phyloP scores from a whole-genome alignment of 2,888 invertebrate species.

The Pristionchus arcanus region DNA sequence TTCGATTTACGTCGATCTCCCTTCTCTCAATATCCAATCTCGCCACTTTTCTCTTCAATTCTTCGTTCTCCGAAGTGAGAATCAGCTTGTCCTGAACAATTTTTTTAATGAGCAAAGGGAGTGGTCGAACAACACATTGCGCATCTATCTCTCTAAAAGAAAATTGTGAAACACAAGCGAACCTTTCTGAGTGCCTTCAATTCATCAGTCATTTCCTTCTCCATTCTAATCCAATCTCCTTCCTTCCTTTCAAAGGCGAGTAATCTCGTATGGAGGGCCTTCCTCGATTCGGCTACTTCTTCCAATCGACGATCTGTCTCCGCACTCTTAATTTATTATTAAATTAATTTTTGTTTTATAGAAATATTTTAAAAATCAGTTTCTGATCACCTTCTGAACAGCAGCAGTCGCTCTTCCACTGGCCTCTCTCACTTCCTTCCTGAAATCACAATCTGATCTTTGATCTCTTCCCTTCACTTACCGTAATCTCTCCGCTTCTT shows the following conservation, averaged over 20 bases:
- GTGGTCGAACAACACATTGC: not conserved
- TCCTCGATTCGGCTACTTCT: constrained; percentile 58
- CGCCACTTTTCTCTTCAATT: constrained; percentile 60
- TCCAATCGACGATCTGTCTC: constrained; percentile 61
- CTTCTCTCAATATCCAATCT: constrained; percentile 65
- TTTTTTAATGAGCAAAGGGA: not conserved
- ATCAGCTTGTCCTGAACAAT: constrained; percentile 63
- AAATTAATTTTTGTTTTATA: not conserved
- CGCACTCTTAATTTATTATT: constrained; percentile 5
- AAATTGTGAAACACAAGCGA: not conserved
- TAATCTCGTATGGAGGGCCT: constrained; percentile 32
- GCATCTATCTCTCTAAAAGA: not conserved
- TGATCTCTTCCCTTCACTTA: constrained; percentile 32
- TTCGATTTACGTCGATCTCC: constrained; percentile 58
- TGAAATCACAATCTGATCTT: not conserved
- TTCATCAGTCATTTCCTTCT: constrained; percentile 69
- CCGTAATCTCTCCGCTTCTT: constrained; percentile 58
- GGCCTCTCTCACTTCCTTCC: constrained; percentile 54
- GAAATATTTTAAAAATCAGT: not conserved
- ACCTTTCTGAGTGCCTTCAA: constrained; percentile 66
- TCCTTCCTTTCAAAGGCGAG: constrained; percentile 53
- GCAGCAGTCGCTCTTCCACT: constrained; percentile 1
- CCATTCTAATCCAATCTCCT: constrained; percentile 64
- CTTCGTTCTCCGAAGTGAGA: constrained; percentile 67
- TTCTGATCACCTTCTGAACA: constrained; percentile 26